phyloP scores from a whole-genome alignment of 2,797 vertebrate species.

The Pelobates cultripes region DNA sequence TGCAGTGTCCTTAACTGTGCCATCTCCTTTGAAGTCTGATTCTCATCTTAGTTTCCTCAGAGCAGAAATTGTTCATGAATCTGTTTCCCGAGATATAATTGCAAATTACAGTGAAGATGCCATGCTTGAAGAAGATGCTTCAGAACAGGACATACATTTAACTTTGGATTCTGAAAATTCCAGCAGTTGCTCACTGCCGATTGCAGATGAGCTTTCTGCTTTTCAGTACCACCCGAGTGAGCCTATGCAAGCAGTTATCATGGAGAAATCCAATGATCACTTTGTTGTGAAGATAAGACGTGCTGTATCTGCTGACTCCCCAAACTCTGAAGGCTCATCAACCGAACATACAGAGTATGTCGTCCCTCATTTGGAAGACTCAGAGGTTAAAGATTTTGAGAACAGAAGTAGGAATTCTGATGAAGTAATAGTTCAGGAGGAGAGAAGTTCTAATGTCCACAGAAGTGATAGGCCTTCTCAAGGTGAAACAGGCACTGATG shows the following conservation, averaged over 20 bases:
- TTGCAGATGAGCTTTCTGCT: slow-evolving; percentile 62
- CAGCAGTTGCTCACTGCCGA: slow-evolving; percentile 72
- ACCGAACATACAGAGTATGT: neutral
- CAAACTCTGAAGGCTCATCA: slow-evolving; percentile 44
- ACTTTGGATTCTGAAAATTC: slow-evolving; percentile 94
- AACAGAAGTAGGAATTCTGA: neutral
- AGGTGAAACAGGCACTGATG: neutral
- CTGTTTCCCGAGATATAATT: slow-evolving; percentile 76
- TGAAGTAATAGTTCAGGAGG: neutral
- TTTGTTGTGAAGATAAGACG: slow-evolving; percentile 95
- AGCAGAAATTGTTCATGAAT: slow-evolving; percentile 69
- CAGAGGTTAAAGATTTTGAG: neutral
- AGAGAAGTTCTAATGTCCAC: neutral
- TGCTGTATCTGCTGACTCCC: slow-evolving; percentile 64
- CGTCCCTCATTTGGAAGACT: neutral
- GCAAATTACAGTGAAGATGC: slow-evolving; percentile 92
- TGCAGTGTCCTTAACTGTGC: slow-evolving; percentile 94
- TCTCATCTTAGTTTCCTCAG: slow-evolving; percentile 93
- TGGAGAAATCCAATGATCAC: slow-evolving; percentile 95
- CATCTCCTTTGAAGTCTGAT: slow-evolving; percentile 95
- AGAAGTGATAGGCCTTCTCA: neutral
- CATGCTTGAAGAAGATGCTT: slow-evolving; percentile 87
- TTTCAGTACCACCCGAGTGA: slow-evolving; percentile 87
- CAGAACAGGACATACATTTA: slow-evolving; percentile 93
- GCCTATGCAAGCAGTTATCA: slow-evolving; percentile 93